A percentile compares a stretch with the other conserved stretches of the same genome.
These are phyloP conservation scores for Nebria ingens DNA, from an alignment of 1,140 invertebrate genomes.

Conservation along the genomic window DNA sequence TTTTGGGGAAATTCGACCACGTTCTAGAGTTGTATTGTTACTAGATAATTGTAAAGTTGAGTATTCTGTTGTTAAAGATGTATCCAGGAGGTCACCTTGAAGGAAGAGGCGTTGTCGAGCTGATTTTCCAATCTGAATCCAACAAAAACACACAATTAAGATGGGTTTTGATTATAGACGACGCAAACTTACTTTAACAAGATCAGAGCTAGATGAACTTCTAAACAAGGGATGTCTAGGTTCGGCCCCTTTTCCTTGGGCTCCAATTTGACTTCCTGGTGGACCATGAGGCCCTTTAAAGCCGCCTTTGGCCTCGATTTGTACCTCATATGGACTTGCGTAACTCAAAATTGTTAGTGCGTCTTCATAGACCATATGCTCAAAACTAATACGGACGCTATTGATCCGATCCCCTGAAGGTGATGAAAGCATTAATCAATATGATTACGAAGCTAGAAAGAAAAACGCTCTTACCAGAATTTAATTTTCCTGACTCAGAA, in stretches of 20 bases:
- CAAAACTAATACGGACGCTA: constrained; percentile 74
- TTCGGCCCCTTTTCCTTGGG: constrained; percentile 19
- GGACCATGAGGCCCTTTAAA: constrained; percentile 12
- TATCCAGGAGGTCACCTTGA: constrained; percentile 32
- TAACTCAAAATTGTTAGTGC: constrained; percentile 81
- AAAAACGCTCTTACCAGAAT: constrained; percentile 51
- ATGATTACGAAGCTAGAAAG: neutral
- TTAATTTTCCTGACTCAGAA: constrained; percentile 68
- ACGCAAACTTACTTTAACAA: constrained; percentile 38
- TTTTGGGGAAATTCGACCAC: constrained; percentile 25
- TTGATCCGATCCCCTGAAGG: constrained; percentile 74
- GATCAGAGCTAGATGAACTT: constrained; percentile 38
- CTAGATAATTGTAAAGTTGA: constrained; percentile 37
- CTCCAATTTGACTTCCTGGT: constrained; percentile 17
- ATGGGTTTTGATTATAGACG: no score
- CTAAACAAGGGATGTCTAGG: constrained; percentile 29
- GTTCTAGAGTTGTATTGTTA: constrained; percentile 27
- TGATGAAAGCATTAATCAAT: constrained; percentile 13
- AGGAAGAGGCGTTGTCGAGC: constrained; percentile 37
- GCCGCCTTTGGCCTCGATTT: constrained; percentile 48
- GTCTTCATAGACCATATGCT: constrained; percentile 83
- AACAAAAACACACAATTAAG: constrained; percentile 9
- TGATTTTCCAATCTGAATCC: constrained; percentile 37
- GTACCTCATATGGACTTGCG: constrained; percentile 83
- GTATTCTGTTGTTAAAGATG: constrained; percentile 35